Percentiles rank a stretch among this genome's conserved stretches.
Evolutionary conservation across 2,113 vertebrate genomes (phyloP).

Genomic region (Echinops telfairi): DNA sequence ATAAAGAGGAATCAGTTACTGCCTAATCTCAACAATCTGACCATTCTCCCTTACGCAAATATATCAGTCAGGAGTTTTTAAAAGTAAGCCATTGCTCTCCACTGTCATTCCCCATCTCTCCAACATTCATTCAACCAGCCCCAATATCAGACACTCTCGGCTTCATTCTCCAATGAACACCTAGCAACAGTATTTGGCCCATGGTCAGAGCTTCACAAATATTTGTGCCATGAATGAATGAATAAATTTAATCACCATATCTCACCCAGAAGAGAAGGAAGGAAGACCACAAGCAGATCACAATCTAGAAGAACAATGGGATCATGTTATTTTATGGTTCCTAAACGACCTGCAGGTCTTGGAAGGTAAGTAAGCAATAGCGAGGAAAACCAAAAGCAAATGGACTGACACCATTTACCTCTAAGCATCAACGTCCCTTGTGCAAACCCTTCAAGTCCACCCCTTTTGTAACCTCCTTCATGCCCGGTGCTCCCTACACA

Average conservation of each 20-base stretch:
- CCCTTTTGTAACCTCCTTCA: background rate
- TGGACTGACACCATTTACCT: background rate
- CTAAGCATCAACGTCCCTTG: background rate
- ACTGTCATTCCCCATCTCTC: background rate
- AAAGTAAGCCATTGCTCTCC: background rate
- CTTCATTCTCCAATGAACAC: background rate
- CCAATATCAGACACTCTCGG: no score
- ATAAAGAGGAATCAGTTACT: background rate
- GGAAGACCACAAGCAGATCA: background rate
- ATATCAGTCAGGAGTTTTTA: background rate
- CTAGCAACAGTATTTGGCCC: background rate
- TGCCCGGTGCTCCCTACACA: accelerated
- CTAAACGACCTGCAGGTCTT: background rate
- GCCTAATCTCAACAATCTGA: background rate
- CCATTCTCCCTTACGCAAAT: background rate
- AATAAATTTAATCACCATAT: background rate
- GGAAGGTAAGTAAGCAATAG: background rate
- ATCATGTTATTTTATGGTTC: background rate
- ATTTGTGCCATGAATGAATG: background rate
- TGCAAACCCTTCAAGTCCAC: background rate
- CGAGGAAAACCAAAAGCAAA: background rate
- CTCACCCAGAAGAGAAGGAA: background rate
- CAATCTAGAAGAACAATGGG: background rate
- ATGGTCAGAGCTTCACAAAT: background rate
- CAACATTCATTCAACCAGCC: background rate